Evolutionary conservation across 2,113 vertebrate species (phyloP).

Genomic region (Microcebus murinus): DNA sequence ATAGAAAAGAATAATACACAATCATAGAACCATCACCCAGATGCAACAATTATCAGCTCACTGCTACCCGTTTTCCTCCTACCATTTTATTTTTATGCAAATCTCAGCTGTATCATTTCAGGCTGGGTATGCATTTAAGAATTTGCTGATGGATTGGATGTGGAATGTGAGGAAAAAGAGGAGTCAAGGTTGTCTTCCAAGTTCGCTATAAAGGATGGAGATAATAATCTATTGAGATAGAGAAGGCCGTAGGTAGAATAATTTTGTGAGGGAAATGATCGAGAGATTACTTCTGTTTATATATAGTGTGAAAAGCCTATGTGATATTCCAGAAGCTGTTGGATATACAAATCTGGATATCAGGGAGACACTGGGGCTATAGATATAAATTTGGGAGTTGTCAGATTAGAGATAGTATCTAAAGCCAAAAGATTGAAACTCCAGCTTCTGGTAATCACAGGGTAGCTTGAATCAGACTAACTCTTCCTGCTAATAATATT

Average conservation of each 20-base stretch:
- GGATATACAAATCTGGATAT: background rate
- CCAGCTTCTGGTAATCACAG: conserved; percentile 10
- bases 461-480: background rate
- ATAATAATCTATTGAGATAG: background rate
- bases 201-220: background rate
- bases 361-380: background rate
- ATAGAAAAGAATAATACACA: background rate
- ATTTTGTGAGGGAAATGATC: background rate
- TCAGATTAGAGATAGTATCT: conserved; percentile 16
- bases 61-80: background rate
- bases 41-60: background rate
- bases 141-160: background rate
- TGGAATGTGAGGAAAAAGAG: background rate
- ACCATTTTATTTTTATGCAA: background rate
- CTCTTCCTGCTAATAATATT: conserved; percentile 11
- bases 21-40: background rate
- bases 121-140: background rate
- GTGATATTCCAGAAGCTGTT: background rate
- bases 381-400: background rate
- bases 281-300: background rate
- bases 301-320: background rate
- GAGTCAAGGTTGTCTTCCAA: background rate
- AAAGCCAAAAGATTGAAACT: background rate
- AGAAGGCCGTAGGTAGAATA: background rate
- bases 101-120: background rate